phyloP scores from a whole-genome alignment of 2,113 vertebrate genomes.

The Malurus cyaneus region DNA sequence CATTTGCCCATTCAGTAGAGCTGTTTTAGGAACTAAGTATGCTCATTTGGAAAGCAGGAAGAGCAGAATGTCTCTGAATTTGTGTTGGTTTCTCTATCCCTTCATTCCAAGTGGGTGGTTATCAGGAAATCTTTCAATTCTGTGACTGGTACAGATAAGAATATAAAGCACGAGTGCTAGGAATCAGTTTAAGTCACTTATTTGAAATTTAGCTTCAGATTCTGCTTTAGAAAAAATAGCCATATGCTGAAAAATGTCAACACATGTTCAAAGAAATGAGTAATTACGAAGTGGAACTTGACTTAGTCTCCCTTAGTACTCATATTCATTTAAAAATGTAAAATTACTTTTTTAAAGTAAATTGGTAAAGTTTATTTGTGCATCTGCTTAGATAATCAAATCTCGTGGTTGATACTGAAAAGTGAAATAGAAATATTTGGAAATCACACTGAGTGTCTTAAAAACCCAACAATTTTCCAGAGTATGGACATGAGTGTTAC shows the following conservation, averaged over 20 bases:
- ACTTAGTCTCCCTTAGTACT: not conserved
- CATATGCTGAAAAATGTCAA: slow-evolving; percentile 55
- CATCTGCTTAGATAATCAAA: not conserved
- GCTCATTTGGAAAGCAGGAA: not conserved
- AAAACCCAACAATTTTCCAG: not conserved
- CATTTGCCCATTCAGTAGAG: not conserved
- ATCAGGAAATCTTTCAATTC: not conserved
- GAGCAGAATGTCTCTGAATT: not conserved
- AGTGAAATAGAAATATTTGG: not conserved
- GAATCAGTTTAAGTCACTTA: not conserved
- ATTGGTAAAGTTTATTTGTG: not conserved
- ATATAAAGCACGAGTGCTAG: not conserved
- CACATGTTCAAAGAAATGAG: slow-evolving; percentile 28
- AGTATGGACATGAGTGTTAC: not conserved
- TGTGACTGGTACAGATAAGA: not conserved
- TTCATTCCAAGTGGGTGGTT: not conserved
- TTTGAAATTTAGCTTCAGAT: not conserved
- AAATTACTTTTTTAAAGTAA: not conserved
- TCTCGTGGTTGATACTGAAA: not conserved
- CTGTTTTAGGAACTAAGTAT: not conserved
- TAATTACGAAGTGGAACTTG: slow-evolving; percentile 29
- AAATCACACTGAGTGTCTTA: not conserved
- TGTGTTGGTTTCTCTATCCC: not conserved
- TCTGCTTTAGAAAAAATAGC: not conserved
- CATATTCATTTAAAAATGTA: not conserved